Conservation (phyloP, 1,140 invertebrate genomes). For the Bombus affinis region DNA sequence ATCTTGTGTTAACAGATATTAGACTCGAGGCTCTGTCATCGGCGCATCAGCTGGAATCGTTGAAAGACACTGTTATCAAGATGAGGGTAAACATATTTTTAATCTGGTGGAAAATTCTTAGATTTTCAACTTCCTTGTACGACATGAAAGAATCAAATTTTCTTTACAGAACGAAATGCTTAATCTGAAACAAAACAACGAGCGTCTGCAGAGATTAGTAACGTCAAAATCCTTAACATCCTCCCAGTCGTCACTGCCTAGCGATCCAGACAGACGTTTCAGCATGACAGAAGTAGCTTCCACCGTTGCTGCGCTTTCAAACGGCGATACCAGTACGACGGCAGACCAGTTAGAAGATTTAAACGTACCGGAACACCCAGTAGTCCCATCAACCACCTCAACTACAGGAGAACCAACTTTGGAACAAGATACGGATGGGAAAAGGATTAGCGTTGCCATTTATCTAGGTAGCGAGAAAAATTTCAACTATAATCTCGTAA, state of each 20-base stretch:
- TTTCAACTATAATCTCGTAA: constrained; percentile 84
- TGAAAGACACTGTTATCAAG: constrained; percentile 97
- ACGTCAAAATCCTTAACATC: constrained; percentile 91
- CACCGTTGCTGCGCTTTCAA: constrained; percentile 78
- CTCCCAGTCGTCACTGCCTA: constrained; percentile 89
- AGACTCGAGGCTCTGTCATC: constrained; percentile 97
- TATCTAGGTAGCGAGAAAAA: constrained; percentile 91
- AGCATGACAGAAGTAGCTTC: constrained; percentile 83
- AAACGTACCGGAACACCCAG: constrained; percentile 81
- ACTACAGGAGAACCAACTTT: constrained; percentile 84
- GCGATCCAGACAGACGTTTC: constrained; percentile 84
- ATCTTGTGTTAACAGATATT: constrained; percentile 97
- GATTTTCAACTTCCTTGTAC: background rate
- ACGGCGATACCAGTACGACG: constrained; percentile 75
- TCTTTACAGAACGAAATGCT: constrained; percentile 95
- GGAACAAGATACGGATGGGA: constrained; percentile 91
- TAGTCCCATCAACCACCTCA: constrained; percentile 79
- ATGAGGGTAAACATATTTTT: constrained; percentile 90
- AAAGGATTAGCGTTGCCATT: constrained; percentile 92
- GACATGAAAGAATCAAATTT: background rate
- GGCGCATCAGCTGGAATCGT: constrained; percentile 97
- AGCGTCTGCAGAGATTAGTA: constrained; percentile 94
- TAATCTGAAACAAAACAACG: constrained; percentile 97
- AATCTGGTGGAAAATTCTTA: too few species aligned
- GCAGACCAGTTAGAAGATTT: constrained; percentile 82